Percentiles rank a stretch among this genome's conserved stretches.
These are phyloP conservation scores for Phortica magna DNA, from an alignment of 2,888 invertebrate genomes.

Conservation along the genomic window DNA sequence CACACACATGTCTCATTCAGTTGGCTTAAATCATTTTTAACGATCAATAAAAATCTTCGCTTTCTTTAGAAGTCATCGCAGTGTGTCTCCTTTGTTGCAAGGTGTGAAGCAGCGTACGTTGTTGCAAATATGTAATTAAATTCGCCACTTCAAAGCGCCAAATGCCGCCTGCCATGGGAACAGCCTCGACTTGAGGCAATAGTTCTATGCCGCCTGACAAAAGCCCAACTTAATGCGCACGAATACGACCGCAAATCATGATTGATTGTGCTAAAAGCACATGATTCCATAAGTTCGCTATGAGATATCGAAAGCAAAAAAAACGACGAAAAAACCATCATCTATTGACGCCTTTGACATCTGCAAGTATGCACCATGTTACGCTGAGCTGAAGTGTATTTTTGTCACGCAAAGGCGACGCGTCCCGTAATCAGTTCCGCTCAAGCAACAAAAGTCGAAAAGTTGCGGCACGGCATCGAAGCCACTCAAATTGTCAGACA, in stretches of 20 bases:
- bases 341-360: constrained; percentile 34
- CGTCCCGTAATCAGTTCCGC: constrained; percentile 66
- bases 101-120: constrained; percentile 1
- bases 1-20: constrained; percentile 61
- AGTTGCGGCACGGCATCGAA: constrained; percentile 20
- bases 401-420: constrained; percentile 62
- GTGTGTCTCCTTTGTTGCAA: constrained; percentile 21
- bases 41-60: constrained; percentile 62
- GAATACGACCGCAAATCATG: constrained; percentile 51
- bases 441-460: constrained; percentile 55
- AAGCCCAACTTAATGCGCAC: not conserved
- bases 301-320: not conserved
- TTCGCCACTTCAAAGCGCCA: constrained; percentile 9
- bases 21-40: constrained; percentile 70
- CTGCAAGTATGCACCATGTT: constrained; percentile 30
- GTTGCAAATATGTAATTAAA: constrained; percentile 28
- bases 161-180: not conserved
- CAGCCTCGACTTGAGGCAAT: not conserved
- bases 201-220: not conserved
- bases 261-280: constrained; percentile 58
- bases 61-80: constrained; percentile 16
- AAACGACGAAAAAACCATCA: constrained; percentile 1
- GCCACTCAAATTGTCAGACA: constrained; percentile 4
- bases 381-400: constrained; percentile 47
- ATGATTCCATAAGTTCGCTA: not conserved